Percentiles rank a stretch among this genome's conserved stretches.
These are phyloP conservation scores for Penaeus chinensis DNA, from an alignment of 1,140 invertebrate genomes.

Conservation along the genomic window DNA sequence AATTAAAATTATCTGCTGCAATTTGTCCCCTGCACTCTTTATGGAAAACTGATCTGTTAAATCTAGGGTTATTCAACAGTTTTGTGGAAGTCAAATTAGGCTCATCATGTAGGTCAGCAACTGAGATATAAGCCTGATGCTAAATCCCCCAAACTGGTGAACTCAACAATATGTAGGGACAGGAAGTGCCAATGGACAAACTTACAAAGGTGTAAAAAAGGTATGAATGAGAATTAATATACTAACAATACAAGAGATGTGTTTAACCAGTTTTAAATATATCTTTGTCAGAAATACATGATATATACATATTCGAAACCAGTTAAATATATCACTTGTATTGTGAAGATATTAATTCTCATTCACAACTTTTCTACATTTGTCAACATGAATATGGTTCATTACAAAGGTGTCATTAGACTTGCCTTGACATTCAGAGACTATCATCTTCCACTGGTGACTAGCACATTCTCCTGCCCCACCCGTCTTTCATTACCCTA, in stretches of 20 bases:
- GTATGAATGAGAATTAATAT: no score
- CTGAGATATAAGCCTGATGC: conserved; percentile 50
- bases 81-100: conserved; percentile 61
- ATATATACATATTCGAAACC: no score
- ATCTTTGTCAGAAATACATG: no score
- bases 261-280: no score
- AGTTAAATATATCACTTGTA: no score
- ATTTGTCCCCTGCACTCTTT: conserved; percentile 59
- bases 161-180: conserved; percentile 26
- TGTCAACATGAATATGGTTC: not conserved
- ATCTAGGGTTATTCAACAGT: conserved; percentile 57
- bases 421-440: conserved; percentile 33
- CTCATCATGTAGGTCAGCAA: conserved; percentile 58
- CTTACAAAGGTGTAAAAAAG: not conserved
- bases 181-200: conserved; percentile 36
- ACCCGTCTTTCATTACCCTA: conserved; percentile 30
- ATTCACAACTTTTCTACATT: no score
- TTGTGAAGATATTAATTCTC: no score
- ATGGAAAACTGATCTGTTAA: conserved; percentile 57
- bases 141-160: conserved; percentile 29
- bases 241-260: no score
- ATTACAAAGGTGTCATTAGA: not conserved
- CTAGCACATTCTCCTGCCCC: conserved; percentile 50
- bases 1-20: conserved; percentile 61
- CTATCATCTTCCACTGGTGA: conserved; percentile 49